Base-by-base conservation (phyloP, 2,888 invertebrate species). In the Microdon myrmicae region DNA sequence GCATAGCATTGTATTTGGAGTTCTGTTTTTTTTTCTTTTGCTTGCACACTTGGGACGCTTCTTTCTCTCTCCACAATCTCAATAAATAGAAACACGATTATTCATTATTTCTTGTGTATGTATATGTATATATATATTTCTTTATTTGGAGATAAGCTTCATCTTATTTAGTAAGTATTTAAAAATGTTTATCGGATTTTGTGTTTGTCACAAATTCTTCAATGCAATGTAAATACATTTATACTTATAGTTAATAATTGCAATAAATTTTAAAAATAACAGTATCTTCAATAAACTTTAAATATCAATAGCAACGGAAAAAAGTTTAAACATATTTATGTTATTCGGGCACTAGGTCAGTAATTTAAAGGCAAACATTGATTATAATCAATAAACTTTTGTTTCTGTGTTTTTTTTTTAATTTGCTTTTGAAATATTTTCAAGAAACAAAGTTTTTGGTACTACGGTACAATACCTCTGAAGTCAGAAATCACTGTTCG, bases 131-230 rank as follows among this genome's bases (percentile, higher is more conserved):
- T 28, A 47, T 47, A 47, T 47, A 38, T 29, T 39, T 47, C 35
- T 60, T 64, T 64, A 64, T 64, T 64, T 64, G 44, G 49, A 64
- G 51, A 64, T 51, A 64, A 64, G 61, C 61, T 45, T 56, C 47
- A 45, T 56, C 39, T 45, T 56, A 29, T 45, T 45, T 41, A 49
- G 44, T 56, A 64, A 45, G 34, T 51, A 48, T 26, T 58, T 41
- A 47, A 64, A 60, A 44, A 61, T 43, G 39, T 48, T 51, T 41
- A 26, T 54, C 38, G 37, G 56, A 45, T 14, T 41, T 44, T 25
- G 23, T 28, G 22, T 34, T 56, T 58, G 64, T 47, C 22, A 58
- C 28, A 43, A n/a, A n/a, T n/a, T n/a, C n/a, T n/a, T n/a, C 58
- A 51, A 58, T 64, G 53, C 51, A 64, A 53, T 53, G 47, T 56